Evolutionary conservation across 2,797 vertebrate species (phyloP), one percentile per base, ranked within the genome.

Genomic region (Sandelia bainsii): DNA sequence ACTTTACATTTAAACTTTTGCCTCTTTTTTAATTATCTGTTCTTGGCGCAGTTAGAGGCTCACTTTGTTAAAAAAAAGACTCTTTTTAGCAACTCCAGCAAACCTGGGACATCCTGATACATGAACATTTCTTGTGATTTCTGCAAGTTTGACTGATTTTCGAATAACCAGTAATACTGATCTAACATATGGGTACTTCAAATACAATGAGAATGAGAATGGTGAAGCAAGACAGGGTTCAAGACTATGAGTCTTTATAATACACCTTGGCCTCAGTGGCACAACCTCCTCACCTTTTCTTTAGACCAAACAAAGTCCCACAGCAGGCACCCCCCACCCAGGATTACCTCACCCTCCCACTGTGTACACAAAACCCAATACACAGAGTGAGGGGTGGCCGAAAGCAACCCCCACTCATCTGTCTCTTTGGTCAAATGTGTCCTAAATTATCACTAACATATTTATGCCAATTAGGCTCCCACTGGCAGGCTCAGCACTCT

Each of bases 281-380:
- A 87, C 19, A 93, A 96, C 95, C 96, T 95, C 81, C 81, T 94
- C 92, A 94, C 95, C 96, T 95, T 92, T 86, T 88, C 93, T 91
- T 93, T 83, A 82, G 17, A 63, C 92, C 94, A 96, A 96, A 96
- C 95, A 96, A 62, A 88, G 89, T 86, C 82, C 80, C 45, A 65
- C 20, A 70, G 82, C 79, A 71, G 61, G 75, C 81, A 19, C 71
- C 85, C 77, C 74, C 70, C 67, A 54, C 76, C 77, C 71, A 44
- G 73, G 77, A 88, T 88, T 86, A 86, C 85, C 72, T 84, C 82
- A 82, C 81, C 81, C 85, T 75, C 79, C 76, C 69, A 59, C 73
- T 91, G 88, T 83, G 87, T 83, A 86, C 85, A 90, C 88, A 85
- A 80, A 82, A 70, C 63, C 76, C 81, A 88, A 84, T 77, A 82